Evolutionary conservation across 2,888 invertebrate species (phyloP), one percentile per base, ranked within the genome.

Genomic region (Orgyia antiqua): DNA sequence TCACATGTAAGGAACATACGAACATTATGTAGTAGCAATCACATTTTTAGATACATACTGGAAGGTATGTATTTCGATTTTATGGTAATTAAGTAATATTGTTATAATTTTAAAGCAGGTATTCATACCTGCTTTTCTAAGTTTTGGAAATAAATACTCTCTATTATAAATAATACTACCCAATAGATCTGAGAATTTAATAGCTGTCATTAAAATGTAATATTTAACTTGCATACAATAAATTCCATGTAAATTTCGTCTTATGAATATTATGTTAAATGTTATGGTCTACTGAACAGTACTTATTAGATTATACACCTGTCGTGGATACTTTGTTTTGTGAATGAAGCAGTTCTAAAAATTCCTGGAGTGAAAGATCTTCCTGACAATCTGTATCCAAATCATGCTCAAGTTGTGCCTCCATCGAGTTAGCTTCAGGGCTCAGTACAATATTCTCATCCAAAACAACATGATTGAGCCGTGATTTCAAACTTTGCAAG

Each of bases 321-420:
- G 74, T 75, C n/a, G 60, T 58, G 44, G 65, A 68, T 39, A 76
- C 61, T 69, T 82, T 80, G 45, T 78, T 86, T 56, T 87, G 87
- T 10, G 87, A 82, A 35, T 87, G 80, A 27, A 87, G 60, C 11
- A 87, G 65, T 52, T 87, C 84, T 17, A 84, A 65, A 38, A 87
- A 87, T 48, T 87, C 87, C 44, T 87, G 87, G 4, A 87, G 67
- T 10, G 87, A 87, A 25, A 87, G 57, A 27, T 87, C 87, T 45
- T 87, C 87, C 49, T 86, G 87, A 36, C 87, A 87, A 39, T 87
- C 87, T 3, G 87, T 87, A 38, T 87, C 87, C 46, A 87, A 54
- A 45, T 87, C 87, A 37, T 87, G 84, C 49, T 87, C 87, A 3
- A 87, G 61, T 48, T 87, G 77, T 6, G 86, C 79, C 47, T 87